Percentiles rank a stretch among this genome's conserved stretches.
Conservation (phyloP, 2,797 vertebrate genomes). For the Syndactyla subalaris region DNA sequence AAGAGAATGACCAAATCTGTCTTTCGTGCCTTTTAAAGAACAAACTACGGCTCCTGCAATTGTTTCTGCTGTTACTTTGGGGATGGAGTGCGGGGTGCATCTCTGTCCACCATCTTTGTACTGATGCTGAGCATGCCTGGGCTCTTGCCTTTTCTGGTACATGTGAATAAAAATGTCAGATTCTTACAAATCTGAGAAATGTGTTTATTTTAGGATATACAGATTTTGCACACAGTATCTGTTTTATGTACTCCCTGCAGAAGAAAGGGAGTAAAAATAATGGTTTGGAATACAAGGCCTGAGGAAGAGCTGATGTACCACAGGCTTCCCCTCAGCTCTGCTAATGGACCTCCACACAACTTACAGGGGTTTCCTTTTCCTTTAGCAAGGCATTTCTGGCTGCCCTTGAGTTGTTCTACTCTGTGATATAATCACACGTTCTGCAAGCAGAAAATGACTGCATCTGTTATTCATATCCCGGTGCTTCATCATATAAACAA, state of each 20-base stretch:
- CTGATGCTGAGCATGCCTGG: background rate
- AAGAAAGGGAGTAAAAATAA: background rate
- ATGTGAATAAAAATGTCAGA: background rate
- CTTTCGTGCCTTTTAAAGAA: background rate
- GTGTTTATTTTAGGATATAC: background rate
- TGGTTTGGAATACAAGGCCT: background rate
- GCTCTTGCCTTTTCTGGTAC: background rate
- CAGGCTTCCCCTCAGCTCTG: background rate
- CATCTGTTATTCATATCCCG: background rate
- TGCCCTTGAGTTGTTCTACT: background rate
- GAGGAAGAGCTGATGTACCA: background rate
- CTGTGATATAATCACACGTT: background rate
- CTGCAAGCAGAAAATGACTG: background rate
- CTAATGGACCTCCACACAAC: background rate
- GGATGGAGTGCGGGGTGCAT: fast-evolving
- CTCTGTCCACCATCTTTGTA: background rate
- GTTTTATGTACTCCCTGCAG: background rate
- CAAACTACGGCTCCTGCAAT: background rate
- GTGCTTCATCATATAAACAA: background rate
- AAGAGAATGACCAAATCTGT: background rate
- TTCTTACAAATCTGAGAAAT: background rate
- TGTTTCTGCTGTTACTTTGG: background rate
- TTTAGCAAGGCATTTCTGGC: background rate
- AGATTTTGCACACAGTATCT: background rate
- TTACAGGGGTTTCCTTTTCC: background rate